Conservation (phyloP, 2,113 vertebrate genomes). For the Oenanthe melanoleuca region DNA sequence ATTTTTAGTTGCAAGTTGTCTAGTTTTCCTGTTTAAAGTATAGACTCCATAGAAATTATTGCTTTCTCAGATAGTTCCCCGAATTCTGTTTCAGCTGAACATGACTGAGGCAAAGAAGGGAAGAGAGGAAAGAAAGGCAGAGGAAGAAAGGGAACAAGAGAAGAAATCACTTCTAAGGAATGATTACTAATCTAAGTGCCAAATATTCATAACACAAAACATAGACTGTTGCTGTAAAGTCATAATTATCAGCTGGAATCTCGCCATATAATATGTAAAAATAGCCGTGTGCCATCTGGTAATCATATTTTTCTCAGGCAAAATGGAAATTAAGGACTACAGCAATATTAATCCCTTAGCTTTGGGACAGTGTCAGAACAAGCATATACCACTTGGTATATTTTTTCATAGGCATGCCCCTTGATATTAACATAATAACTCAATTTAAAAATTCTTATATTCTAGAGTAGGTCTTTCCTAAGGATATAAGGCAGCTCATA, state of each 20-base stretch:
- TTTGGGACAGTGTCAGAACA: slow-evolving; percentile 41
- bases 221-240: slow-evolving; percentile 68
- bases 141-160: not conserved
- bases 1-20: not conserved
- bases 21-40: not conserved
- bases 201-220: slow-evolving; percentile 66
- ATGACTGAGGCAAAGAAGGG: slow-evolving; percentile 31
- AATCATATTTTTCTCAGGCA: slow-evolving; percentile 62
- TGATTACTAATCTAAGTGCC: slow-evolving; percentile 22
- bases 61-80: not conserved
- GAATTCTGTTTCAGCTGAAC: not conserved
- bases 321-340: slow-evolving; percentile 68
- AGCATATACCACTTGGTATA: slow-evolving; percentile 35
- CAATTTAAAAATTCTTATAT: not conserved
- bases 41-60: not conserved
- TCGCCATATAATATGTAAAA: slow-evolving; percentile 73
- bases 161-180: not conserved
- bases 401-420: slow-evolving; percentile 13
- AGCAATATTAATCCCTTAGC: slow-evolving; percentile 60
- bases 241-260: slow-evolving; percentile 76
- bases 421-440: not conserved
- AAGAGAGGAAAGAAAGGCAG: not conserved
- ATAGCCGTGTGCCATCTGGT: slow-evolving; percentile 74
- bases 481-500: not conserved
- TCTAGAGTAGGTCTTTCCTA: not conserved